Percentiles rank a stretch among this genome's conserved stretches.
Evolutionary conservation across 2,888 invertebrate genomes (phyloP).

Genomic region (Eledona agricola): DNA sequence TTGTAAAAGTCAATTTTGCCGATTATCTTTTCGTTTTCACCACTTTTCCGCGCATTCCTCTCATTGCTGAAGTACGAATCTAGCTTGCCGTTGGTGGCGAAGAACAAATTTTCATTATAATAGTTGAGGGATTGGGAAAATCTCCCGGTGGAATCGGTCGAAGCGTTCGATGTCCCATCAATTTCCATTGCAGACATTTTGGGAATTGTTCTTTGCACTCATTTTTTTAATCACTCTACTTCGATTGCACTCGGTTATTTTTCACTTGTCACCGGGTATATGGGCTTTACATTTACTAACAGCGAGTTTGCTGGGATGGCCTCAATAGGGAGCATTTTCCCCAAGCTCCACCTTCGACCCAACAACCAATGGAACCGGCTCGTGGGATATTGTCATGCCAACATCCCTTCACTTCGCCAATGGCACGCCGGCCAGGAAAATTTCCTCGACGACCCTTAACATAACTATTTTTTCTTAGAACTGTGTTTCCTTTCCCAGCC

Average conservation of each 20-base stretch:
- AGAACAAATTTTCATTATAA: slow-evolving; percentile 55
- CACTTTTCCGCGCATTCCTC: slow-evolving; percentile 44
- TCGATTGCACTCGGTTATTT: slow-evolving; percentile 3
- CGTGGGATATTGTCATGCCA: slow-evolving; percentile 47
- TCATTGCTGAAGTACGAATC: slow-evolving; percentile 52
- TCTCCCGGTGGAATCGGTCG: slow-evolving; percentile 57
- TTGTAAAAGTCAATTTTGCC: slow-evolving; percentile 50
- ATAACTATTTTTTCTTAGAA: no score
- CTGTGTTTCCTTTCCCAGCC: no score
- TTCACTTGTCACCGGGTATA: slow-evolving; percentile 17
- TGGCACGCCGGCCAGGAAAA: slow-evolving; percentile 27
- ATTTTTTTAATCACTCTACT: background rate
- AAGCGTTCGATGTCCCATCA: slow-evolving; percentile 55
- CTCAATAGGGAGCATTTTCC: slow-evolving; percentile 30
- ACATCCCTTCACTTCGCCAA: slow-evolving; percentile 50
- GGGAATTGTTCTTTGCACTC: slow-evolving; percentile 1
- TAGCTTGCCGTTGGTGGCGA: slow-evolving; percentile 52
- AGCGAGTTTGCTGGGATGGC: slow-evolving; percentile 30
- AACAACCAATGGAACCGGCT: slow-evolving; percentile 39
- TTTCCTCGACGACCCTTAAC: no score
- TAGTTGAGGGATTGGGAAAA: slow-evolving; percentile 51
- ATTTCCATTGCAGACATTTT: slow-evolving; percentile 47
- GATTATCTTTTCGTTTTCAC: slow-evolving; percentile 39
- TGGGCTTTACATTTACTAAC: slow-evolving; percentile 21
- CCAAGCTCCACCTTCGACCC: slow-evolving; percentile 37